phyloP scores from a whole-genome alignment of 2,113 vertebrate species.

The Aramus guarauna region DNA sequence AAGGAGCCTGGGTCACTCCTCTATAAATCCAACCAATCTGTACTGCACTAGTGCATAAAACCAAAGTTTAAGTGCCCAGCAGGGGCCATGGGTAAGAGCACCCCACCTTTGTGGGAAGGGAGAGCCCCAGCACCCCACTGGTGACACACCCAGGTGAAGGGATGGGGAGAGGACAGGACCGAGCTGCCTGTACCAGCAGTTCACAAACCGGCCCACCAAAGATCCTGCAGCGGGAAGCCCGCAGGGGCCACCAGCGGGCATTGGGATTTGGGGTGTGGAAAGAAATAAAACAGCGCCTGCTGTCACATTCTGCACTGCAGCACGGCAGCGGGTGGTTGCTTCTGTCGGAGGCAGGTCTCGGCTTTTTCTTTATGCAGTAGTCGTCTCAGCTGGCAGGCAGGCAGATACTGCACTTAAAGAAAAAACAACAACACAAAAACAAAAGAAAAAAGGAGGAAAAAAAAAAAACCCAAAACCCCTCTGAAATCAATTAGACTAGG shows the following conservation, averaged over 20 bases:
- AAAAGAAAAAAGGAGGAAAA: not conserved
- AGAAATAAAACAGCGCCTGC: not conserved
- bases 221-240: not conserved
- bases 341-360: fast-evolving
- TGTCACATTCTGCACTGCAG: not conserved
- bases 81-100: not conserved
- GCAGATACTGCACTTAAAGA: not conserved
- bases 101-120: not conserved
- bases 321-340: fast-evolving
- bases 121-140: fast-evolving
- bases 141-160: not conserved
- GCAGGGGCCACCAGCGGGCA: fast-evolving
- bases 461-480: not conserved
- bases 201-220: not conserved
- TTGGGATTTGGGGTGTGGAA: not conserved
- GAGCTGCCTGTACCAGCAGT: not conserved
- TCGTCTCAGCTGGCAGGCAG: not conserved
- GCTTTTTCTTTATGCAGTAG: not conserved
- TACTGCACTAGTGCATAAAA: not conserved
- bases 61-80: not conserved
- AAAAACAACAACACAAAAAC: not conserved
- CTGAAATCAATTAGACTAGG: not conserved
- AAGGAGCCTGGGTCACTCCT: not conserved
- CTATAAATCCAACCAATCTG: not conserved
- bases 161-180: not conserved